Evolutionary conservation across 2,797 vertebrate genomes (phyloP).

Genomic region (Kryptopterus vitreolus): DNA sequence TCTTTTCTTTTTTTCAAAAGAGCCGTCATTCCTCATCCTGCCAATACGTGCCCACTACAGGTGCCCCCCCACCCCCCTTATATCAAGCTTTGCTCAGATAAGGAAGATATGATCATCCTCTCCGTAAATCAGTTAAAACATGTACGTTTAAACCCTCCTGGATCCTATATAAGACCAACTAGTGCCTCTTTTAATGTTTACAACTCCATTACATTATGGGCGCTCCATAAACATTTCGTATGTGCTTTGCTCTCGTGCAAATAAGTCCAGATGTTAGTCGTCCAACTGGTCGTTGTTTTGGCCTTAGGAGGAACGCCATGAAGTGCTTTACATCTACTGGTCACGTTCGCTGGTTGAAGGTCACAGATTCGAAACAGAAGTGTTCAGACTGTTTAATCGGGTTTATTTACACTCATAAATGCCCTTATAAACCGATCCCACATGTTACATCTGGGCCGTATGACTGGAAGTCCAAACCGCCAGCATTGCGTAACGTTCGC

Average conservation of each 20-base stretch:
- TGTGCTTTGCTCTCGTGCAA: conserved; percentile 7
- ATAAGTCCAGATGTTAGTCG: not conserved
- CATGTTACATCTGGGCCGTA: conserved; percentile 25
- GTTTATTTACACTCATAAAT: conserved; percentile 52
- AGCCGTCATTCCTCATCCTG: not conserved
- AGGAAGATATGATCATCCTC: not conserved
- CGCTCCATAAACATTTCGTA: not conserved
- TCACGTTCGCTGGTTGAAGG: conserved; percentile 1
- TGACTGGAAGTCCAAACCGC: conserved; percentile 47
- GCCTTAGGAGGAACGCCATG: conserved; percentile 4
- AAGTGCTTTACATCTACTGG: conserved; percentile 10
- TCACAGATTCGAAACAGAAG: conserved; percentile 17
- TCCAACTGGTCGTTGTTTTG: not conserved
- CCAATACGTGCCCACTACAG: not conserved
- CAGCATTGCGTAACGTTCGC: conserved; percentile 51
- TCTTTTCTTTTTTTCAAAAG: no score
- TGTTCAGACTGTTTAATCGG: conserved; percentile 42
- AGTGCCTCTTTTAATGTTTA: not conserved
- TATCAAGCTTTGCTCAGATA: not conserved
- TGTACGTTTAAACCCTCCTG: not conserved
- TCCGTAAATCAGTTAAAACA: not conserved
- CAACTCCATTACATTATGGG: not conserved
- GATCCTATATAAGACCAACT: no score
- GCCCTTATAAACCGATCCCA: not conserved
- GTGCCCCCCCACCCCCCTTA: not conserved